Evolutionary conservation across 2,113 vertebrate species (phyloP), one percentile per base, ranked within the genome.

Genomic region (Pleuronectes platessa): DNA sequence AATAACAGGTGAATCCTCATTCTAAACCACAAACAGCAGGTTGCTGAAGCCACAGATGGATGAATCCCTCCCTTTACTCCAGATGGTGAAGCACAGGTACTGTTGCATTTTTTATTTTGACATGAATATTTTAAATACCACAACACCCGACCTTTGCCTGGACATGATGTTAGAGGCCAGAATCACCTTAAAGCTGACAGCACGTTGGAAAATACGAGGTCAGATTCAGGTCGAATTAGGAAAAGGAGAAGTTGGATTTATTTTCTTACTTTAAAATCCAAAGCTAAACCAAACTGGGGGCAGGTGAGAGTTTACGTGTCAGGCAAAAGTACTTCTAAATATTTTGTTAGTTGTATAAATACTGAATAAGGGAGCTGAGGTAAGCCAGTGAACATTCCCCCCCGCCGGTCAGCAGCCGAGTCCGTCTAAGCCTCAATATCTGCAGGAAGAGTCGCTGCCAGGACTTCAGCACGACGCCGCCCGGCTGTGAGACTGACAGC

Each of bases 401-500:
- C 51, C 24, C 24, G 51, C 15, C 10, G 35, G 53, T 68, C 20
- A 65, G 45, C 14, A 15, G 42, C 31, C 31, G 31, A 31, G 31
- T 7, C 31, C 31, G 1, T 31, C 31, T 5, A 31, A 31, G 31
- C 61, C 35, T 11, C 11, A 42, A 24, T 60, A 51, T 75, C 13
- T 59, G n/a, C 58, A 54, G 55, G 37, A 35, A 79, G 12, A 10
- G n/a, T 12, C 49, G 8, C 18, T 15, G 51, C 51, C 18, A 3
- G 18, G 31, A n/a, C 21, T 62, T 5, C 17, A 20, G 4, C 17
- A 51, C 15, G 0, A 45, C 13, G 24, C 42, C 5, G 2, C 2
- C 24, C n/a, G 26, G 40, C 56, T 67, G 51, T 20, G 49, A 67
- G 62, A 79, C 49, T 58, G 66, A 55, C 53, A 55, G 55, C 12